A percentile compares a stretch with the other conserved stretches of the same genome.
These are phyloP conservation scores for Thripadectes ignobilis DNA, from an alignment of 2,797 vertebrate genomes.

Conservation along the genomic window DNA sequence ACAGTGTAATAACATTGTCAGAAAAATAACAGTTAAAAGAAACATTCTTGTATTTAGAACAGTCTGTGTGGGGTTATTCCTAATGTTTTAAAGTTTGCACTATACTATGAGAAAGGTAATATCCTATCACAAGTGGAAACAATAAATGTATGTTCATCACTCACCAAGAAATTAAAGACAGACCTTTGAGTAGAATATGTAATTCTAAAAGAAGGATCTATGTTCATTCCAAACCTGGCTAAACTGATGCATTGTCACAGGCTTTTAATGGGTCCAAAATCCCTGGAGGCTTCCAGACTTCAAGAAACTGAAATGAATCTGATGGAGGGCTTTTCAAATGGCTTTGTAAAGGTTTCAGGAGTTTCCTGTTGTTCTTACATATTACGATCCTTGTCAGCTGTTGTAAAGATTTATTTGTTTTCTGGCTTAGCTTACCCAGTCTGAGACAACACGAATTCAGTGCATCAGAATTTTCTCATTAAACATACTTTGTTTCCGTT, in stretches of 20 bases:
- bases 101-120: background rate
- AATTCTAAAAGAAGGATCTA: background rate
- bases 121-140: background rate
- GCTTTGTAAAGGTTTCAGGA: background rate
- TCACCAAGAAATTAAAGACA: constrained; percentile 6
- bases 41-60: background rate
- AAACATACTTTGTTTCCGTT: background rate
- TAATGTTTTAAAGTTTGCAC: background rate
- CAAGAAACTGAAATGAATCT: background rate
- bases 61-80: background rate
- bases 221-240: background rate
- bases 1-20: background rate
- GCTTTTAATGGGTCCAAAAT: background rate
- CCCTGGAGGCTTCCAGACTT: background rate
- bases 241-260: background rate
- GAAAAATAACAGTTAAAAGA: background rate
- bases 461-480: background rate
- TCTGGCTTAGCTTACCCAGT: background rate
- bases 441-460: background rate
- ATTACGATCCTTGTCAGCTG: background rate
- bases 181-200: background rate
- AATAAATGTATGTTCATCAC: background rate
- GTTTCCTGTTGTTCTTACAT: background rate
- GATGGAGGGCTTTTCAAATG: background rate
- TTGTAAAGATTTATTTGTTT: background rate